These are phyloP conservation scores for Boloria selene DNA, from an alignment of 2,888 invertebrate genomes.

Conservation along the genomic window DNA sequence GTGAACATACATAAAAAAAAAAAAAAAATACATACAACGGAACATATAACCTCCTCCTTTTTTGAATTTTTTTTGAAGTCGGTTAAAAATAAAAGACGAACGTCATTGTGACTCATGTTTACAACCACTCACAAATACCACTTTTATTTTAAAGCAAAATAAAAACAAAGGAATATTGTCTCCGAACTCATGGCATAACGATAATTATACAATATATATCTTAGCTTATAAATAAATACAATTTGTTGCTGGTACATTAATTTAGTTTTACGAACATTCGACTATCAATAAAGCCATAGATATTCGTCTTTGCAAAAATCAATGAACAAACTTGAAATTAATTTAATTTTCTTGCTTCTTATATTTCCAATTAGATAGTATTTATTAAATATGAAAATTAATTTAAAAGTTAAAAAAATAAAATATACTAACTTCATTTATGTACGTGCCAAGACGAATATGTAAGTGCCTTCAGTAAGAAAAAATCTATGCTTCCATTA, in stretches of 20 bases:
- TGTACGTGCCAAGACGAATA: background rate
- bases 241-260: constrained; percentile 34
- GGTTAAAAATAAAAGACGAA: constrained; percentile 28
- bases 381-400: too few relatives aligned
- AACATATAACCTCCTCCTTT: too few relatives aligned
- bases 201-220: constrained; percentile 58
- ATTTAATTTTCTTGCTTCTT: too few relatives aligned
- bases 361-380: too few relatives aligned
- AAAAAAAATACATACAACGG: too few relatives aligned
- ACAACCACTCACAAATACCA: constrained; percentile 80
- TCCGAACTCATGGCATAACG: constrained; percentile 75
- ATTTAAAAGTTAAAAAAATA: too few relatives aligned
- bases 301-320: constrained; percentile 8
- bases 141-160: constrained; percentile 75
- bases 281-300: background rate
- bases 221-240: constrained; percentile 68
- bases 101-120: constrained; percentile 54
- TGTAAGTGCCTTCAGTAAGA: background rate
- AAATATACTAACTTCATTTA: background rate
- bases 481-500: background rate
- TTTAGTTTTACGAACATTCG: constrained; percentile 20
- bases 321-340: background rate
- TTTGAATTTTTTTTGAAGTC: too few relatives aligned
- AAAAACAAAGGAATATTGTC: constrained; percentile 66
- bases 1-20: too few relatives aligned